Evolutionary conservation across 2,888 invertebrate species (phyloP), one percentile per base, ranked within the genome.

Genomic region (Gandaritis pyraliata): DNA sequence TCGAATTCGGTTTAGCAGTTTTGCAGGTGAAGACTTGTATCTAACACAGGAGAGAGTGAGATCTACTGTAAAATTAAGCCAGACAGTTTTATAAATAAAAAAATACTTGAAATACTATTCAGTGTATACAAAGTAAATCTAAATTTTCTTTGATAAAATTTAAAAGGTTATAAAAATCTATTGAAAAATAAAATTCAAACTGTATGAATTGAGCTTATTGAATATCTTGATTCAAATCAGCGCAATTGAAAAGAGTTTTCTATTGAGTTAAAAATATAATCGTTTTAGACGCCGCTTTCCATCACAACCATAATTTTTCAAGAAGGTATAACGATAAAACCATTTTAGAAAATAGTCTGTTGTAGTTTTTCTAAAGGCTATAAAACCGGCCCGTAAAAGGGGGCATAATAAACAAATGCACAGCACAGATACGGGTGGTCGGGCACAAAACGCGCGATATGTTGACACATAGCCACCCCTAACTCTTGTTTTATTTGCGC

Each of bases 401-500:
- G 76, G 73, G 77, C 73, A 81, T 76, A 72, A 81, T 87, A 89
- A 88, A 89, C 87, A 88, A 83, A 85, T 77, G 78, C 71, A 71
- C 64, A 72, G 71, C 43, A 74, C 77, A 75, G 79, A 87, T 85
- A 86, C 86, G 88, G 88, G 88, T 87, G 88, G 89, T 85, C 88
- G 86, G 71, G 59, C 65, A 77, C 77, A 77, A 79, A 81, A 83
- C 82, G 75, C 69, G 73, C 85, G 83, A 85, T 86, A 83, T 87
- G 89, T 88, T 87, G 87, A 87, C 87, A 86, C 72, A 75, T 68
- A 72, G 69, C 70, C 71, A 71, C 71, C 74, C 70, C 62, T 12
- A 13, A 54, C 63, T 60, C 72, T 66, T 64, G 63, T 68, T 69
- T 68, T 70, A 71, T 76, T 70, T 68, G 64, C 62, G 52, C 49